Evolutionary conservation across 1,140 invertebrate species (phyloP).

Genomic region (Nasonia longicornis): DNA sequence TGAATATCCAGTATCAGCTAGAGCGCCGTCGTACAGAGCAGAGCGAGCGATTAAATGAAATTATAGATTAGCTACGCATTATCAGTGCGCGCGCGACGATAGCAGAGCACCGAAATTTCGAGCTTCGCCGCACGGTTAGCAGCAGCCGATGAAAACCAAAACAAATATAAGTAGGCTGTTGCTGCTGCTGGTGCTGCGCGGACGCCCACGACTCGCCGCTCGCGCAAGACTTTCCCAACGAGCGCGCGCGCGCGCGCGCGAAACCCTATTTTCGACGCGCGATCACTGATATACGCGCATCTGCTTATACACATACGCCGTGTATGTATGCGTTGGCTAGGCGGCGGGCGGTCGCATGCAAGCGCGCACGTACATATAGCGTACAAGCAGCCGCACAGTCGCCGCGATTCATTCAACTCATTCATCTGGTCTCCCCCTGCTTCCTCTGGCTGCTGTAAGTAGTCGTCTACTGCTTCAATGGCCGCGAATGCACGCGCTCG

Average conservation of each 20-base stretch:
- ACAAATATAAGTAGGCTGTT: slow-evolving; percentile 36
- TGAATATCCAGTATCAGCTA: background rate
- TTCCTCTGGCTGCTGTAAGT: background rate
- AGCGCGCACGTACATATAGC: background rate
- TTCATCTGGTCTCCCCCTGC: slow-evolving; percentile 20
- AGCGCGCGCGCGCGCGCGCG: background rate
- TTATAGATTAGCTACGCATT: too few relatives aligned
- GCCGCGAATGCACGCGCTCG: background rate
- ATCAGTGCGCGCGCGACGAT: too few relatives aligned
- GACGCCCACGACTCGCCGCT: background rate
- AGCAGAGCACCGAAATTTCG: background rate
- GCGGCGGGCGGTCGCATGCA: background rate
- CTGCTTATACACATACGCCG: background rate
- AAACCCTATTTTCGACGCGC: slow-evolving; percentile 15
- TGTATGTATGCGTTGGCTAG: background rate
- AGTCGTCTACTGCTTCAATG: background rate
- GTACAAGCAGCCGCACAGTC: background rate
- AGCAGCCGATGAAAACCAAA: slow-evolving; percentile 26
- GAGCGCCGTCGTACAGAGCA: background rate
- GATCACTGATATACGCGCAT: background rate
- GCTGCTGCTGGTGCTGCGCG: too few relatives aligned
- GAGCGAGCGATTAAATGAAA: background rate
- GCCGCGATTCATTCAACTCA: slow-evolving; percentile 45
- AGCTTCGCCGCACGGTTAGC: background rate
- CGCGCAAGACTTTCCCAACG: slow-evolving; percentile 40